Conservation (phyloP, 1,140 invertebrate genomes). For the Pachypsylla venusta region DNA sequence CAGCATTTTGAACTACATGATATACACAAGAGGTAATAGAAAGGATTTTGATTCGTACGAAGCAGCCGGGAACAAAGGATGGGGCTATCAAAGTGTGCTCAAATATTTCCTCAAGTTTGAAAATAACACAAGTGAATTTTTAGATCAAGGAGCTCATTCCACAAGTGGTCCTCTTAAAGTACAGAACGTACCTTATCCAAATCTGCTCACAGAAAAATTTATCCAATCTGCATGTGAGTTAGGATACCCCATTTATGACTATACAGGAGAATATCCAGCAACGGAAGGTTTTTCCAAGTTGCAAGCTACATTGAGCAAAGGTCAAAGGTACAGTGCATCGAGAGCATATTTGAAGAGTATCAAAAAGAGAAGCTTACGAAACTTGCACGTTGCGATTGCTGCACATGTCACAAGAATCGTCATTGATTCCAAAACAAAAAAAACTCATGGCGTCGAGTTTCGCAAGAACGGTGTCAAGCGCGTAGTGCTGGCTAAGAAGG, state of each 20-base stretch:
- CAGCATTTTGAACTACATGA: slow-evolving; percentile 65
- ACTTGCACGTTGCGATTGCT: slow-evolving; percentile 51
- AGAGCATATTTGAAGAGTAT: slow-evolving; percentile 41
- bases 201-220: slow-evolving; percentile 35
- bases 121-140: slow-evolving; percentile 34
- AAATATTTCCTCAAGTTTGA: slow-evolving; percentile 73
- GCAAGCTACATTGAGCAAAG: slow-evolving; percentile 44
- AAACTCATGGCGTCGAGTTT: slow-evolving; percentile 49
- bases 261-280: slow-evolving; percentile 36
- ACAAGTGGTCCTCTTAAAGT: slow-evolving; percentile 49
- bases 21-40: slow-evolving; percentile 54
- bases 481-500: slow-evolving; percentile 37
- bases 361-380: slow-evolving; percentile 35
- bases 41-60: slow-evolving; percentile 56
- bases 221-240: slow-evolving; percentile 38
- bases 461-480: slow-evolving; percentile 33
- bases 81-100: slow-evolving; percentile 68
- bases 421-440: slow-evolving; percentile 41
- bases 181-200: slow-evolving; percentile 42
- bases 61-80: slow-evolving; percentile 61
- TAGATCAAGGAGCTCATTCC: slow-evolving; percentile 43
- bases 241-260: slow-evolving; percentile 37
- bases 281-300: slow-evolving; percentile 43
- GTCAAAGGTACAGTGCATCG: slow-evolving; percentile 44
- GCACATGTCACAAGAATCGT: slow-evolving; percentile 49